Base-by-base conservation (phyloP, 2,888 invertebrate genomes). In the Amiota communis region DNA sequence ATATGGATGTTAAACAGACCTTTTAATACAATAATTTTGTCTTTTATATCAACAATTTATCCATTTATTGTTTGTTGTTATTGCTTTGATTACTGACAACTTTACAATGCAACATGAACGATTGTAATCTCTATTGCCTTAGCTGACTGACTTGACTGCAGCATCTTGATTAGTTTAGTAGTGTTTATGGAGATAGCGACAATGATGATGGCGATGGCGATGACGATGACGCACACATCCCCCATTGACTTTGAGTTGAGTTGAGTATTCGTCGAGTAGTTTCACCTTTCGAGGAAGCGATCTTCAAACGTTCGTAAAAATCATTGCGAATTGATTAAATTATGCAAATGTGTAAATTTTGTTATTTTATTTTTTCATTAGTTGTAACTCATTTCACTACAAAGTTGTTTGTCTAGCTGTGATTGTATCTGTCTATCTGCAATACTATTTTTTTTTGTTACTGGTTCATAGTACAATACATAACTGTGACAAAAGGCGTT, bases 311-410 rank as follows among this genome's bases (percentile, higher is more conserved):
- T 23, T 64, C 46, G 64, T 17, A 51, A 61, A 51, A 65, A 73
- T 79, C 78, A 81, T 81, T 84, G 80, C 87, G 84, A 86, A 87
- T 87, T 85, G 86, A 86, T 86, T 87, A 87, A 85, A 84, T 86
- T 86, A 87, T 86, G 86, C 82, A 86, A 87, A 87, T 87, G 78
- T 77, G 74, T 72, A 77, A 78, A 81, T 72, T 72, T 71, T 51
- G 56, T 57, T 48, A 67, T 72, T 65, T 67, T 78, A 75, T 74
- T 61, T 61, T 56, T 71, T 36, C 46, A 15, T 56, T 53, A 11
- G n/a, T 36, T 65, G 15, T 36, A 65, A 65, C 20, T 65, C 12
- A 48, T 65, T 65, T 65, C 36, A 36, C 36, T 36, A 36, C 36
- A 36, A n/a, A 13, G 51, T 46, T 12, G 13, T 10, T 49, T 67